Evolutionary conservation across 2,797 vertebrate genomes (phyloP), one percentile per base, ranked within the genome.

Genomic region (Sebastes steindachneri): DNA sequence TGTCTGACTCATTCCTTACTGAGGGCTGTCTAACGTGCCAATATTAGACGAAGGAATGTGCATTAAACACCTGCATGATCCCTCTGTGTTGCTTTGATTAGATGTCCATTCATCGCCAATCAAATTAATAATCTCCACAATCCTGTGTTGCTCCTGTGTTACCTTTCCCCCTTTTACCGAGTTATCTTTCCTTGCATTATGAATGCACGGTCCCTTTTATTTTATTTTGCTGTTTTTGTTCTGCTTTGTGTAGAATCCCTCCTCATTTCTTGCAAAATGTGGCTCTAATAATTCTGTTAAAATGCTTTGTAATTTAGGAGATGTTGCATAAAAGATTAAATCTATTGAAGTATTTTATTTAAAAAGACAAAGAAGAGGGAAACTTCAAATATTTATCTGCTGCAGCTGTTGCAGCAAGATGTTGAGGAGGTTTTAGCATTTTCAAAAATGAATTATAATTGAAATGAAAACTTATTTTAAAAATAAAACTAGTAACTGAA

Each of bases 391-490:
- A 91, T 92, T 90, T 89, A 92, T 94, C 92, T 90, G 86, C 90
- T 89, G 92, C 89, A 85, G 77, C 68, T 91, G 91, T 94, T 91
- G 96, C 94, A 92, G 89, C 77, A 94, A 94, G 95, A 93, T 95
- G 95, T 95, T 91, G 89, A 92, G 90, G 88, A 94, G 83, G 86
- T 92, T 94, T 93, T 89, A 92, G 95, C 96, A 96, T 97, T 97
- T 97, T 97, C 96, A 95, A 97, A 72, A 92, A 95, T 93, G 89
- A 91, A 93, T 82, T 92, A 95, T 95, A 91, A 96, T 95, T 96
- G 96, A 97, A 98, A 98, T 98, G 97, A 99, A 95, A 97, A 95
- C 96, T 97, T 99, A 98, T 99, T 99, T 99, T 98, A 98, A 99
- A 98, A 97, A 98, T 98, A 96, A 96, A 95, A 94, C 83, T 86